Percentiles rank a stretch among this genome's conserved stretches.
Evolutionary conservation across 64 coral and sea anemone genomes (phyloP).

Genomic region (Dendronephthya gigantea): DNA sequence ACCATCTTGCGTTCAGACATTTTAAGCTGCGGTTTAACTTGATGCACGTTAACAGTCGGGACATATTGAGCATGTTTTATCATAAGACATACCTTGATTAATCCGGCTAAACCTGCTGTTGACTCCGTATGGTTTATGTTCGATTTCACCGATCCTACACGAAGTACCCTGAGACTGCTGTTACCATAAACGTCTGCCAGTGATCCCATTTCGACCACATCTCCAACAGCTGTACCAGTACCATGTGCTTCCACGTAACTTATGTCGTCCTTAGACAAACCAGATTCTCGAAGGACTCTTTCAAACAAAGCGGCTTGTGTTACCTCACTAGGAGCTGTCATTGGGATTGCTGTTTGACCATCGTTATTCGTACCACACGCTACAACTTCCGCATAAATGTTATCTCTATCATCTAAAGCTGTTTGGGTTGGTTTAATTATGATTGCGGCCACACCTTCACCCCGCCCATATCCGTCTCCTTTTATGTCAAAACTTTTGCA

Average conservation of each 20-base stretch:
- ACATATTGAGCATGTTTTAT: slow-evolving; percentile 44
- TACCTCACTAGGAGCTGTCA: slow-evolving; percentile 56
- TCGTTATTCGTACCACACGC: slow-evolving; percentile 72
- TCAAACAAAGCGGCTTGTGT: slow-evolving; percentile 44
- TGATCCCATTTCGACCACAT: slow-evolving; percentile 55
- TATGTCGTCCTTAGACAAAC: slow-evolving; percentile 39
- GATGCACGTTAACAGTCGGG: slow-evolving; percentile 52
- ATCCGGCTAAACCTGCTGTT: slow-evolving; percentile 55
- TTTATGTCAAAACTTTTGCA: slow-evolving; percentile 17
- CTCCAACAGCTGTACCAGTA: slow-evolving; percentile 64
- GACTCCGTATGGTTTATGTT: slow-evolving; percentile 81
- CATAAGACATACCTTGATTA: slow-evolving; percentile 59
- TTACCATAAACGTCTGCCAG: slow-evolving; percentile 44
- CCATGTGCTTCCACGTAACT: slow-evolving; percentile 80
- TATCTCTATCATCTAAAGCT: slow-evolving; percentile 46
- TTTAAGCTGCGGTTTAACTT: slow-evolving; percentile 51
- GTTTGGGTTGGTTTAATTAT: slow-evolving; percentile 45
- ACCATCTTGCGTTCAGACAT: slow-evolving; percentile 32
- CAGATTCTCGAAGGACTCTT: slow-evolving; percentile 46
- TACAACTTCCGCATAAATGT: slow-evolving; percentile 56
- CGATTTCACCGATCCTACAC: slow-evolving; percentile 61
- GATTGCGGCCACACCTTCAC: slow-evolving; percentile 70
- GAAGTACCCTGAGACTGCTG: neutral
- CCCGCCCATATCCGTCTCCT: slow-evolving; percentile 65
- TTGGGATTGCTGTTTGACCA: slow-evolving; percentile 60